These are phyloP conservation scores for Drosophila anceps DNA, from an alignment of 2,888 invertebrate genomes.

Conservation along the genomic window DNA sequence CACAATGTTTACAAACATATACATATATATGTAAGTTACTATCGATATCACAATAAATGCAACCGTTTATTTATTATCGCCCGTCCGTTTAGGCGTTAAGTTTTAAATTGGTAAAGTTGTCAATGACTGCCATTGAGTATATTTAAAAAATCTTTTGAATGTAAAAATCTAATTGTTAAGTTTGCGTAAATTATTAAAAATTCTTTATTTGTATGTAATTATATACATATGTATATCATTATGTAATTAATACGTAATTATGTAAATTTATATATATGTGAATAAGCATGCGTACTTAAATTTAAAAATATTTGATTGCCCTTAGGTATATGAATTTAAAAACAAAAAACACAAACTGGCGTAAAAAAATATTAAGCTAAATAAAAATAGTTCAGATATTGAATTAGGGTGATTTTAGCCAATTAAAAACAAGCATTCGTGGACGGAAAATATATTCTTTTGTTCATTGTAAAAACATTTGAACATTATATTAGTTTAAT, in stretches of 20 bases:
- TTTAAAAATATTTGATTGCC: conserved; percentile 24
- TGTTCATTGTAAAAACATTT: conserved; percentile 11
- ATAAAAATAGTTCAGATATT: not conserved
- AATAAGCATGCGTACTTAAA: conserved; percentile 21
- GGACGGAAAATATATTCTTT: conserved; percentile 49
- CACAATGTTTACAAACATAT: not conserved
- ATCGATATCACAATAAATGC: conserved; percentile 6
- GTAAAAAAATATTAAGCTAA: conserved; percentile 3
- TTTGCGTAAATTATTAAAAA: conserved; percentile 21
- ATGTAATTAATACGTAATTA: conserved; percentile 8
- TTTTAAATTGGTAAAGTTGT: not conserved
- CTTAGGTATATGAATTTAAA: conserved; percentile 16
- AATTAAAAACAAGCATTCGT: conserved; percentile 17
- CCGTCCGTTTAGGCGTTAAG: not conserved
- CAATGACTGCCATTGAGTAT: not conserved
- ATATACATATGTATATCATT: conserved; percentile 39
- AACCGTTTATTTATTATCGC: not conserved
- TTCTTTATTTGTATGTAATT: conserved; percentile 45
- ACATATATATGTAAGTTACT: not conserved
- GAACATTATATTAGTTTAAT: conserved; percentile 26
- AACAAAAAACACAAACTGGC: conserved; percentile 12
- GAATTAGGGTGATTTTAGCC: not conserved
- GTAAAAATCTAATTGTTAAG: not conserved
- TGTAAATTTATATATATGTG: conserved; percentile 14
- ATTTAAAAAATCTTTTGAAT: not conserved